Evolutionary conservation across 37 sponge, comb jelly and placozoan species (phyloP), one percentile per base, ranked within the genome.

Genomic region (Petrosia ficiformis): DNA sequence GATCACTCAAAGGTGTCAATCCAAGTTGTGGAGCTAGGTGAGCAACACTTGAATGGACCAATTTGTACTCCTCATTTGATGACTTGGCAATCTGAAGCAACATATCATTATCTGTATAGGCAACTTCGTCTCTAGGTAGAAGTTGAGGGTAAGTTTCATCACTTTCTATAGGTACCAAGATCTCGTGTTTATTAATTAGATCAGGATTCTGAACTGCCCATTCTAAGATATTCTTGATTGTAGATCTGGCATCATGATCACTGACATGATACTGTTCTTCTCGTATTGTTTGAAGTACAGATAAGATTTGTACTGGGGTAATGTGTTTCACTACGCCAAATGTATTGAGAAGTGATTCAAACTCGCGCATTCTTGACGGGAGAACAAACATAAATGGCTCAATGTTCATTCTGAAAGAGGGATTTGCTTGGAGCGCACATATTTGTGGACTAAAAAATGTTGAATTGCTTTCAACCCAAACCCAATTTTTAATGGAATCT

Each of bases 351-450:
- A 85, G 75, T 4, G 19, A 14, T 32, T 40, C 35, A 40, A 64
- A 79, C 29, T 71, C 31, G 1, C n/a, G 36, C 22, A 71, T 37
- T 26, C 35, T 42, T 29, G 64, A 72, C n/a, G 86, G 80, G 32
- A 85, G 86, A 38, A 59, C 59, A 37, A 68, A 57, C 2, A 85
- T 28, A 60, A 65, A 85, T 31, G 86, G 86, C 30, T 78, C 59
- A 31, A 85, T 57, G 39, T 66, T 57, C 6, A 68, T 61, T 16
- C 35, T 39, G 38, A 85, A 85, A 21, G 31, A 37, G 28, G 28
- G 6, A 42, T 85, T 79, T 34, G 30, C 30, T 37, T 66, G 8
- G 16, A 67, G 11, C 44, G 80, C 80, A 40, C 78, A 72, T 31
- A 22, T n/a, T 10, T 65, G 0, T 0, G 76, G 59, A 25, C 58